These are phyloP conservation scores for Cyaniris semiargus DNA, from an alignment of 2,888 invertebrate genomes.

Conservation along the genomic window DNA sequence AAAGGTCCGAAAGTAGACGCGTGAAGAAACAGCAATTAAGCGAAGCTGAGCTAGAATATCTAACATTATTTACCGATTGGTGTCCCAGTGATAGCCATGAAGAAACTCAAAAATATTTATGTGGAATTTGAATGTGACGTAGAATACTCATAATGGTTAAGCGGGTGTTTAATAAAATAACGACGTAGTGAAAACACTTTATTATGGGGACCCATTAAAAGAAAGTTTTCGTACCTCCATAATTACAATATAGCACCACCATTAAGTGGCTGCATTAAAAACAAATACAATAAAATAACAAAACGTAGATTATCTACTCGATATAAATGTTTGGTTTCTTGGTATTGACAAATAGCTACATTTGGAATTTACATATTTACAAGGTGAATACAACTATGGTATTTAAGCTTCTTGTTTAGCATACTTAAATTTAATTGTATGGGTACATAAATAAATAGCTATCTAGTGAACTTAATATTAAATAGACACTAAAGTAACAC, in stretches of 20 bases:
- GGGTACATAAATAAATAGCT: slow-evolving; percentile 66
- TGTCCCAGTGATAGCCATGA: slow-evolving; percentile 49
- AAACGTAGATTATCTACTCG: slow-evolving; percentile 72
- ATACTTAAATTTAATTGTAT: slow-evolving; percentile 50
- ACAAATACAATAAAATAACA: slow-evolving; percentile 68
- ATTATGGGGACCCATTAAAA: slow-evolving; percentile 70
- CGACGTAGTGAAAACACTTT: slow-evolving; percentile 70
- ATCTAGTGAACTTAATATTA: slow-evolving; percentile 48
- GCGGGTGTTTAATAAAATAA: slow-evolving; percentile 43
- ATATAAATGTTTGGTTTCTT: slow-evolving; percentile 78
- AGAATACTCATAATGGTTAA: slow-evolving; percentile 9
- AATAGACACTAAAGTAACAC: slow-evolving; percentile 12
- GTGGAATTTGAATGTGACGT: slow-evolving; percentile 40
- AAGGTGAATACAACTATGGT: slow-evolving; percentile 67
- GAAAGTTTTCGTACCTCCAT: slow-evolving; percentile 61
- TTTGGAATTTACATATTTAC: slow-evolving; percentile 79
- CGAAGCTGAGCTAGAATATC: slow-evolving; percentile 63
- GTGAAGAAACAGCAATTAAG: slow-evolving; percentile 46
- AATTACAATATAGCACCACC: slow-evolving; percentile 59
- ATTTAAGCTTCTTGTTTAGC: slow-evolving; percentile 53
- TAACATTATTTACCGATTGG: slow-evolving; percentile 69
- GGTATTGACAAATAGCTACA: slow-evolving; percentile 74
- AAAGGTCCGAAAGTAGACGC: slow-evolving; percentile 30
- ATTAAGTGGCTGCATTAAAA: slow-evolving; percentile 60
- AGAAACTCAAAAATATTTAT: slow-evolving; percentile 58